phyloP scores from a whole-genome alignment of 2,888 invertebrate species.

The Lycophotia porphyrea region DNA sequence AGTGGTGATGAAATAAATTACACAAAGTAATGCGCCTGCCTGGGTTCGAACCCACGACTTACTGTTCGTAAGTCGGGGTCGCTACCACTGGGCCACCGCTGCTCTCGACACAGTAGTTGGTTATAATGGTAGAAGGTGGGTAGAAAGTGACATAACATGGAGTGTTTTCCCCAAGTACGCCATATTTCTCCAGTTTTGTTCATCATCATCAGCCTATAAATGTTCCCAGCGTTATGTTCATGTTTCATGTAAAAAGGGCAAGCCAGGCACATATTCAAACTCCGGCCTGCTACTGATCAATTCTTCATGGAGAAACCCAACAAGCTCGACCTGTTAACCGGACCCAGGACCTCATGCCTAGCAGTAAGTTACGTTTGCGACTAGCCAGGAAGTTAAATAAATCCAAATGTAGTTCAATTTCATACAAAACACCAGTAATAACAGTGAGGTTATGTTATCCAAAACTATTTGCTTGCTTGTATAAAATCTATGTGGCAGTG shows the following conservation, averaged over 20 bases:
- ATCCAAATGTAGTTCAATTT: background rate
- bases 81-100: no score
- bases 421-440: constrained; percentile 7
- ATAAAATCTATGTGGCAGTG: constrained; percentile 35
- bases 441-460: constrained; percentile 16
- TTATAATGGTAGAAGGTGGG: background rate
- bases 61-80: no score
- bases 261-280: no score
- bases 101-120: no score
- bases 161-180: background rate
- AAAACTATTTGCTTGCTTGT: constrained; percentile 36
- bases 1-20: no score
- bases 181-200: background rate
- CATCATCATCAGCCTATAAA: no score
- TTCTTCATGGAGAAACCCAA: background rate
- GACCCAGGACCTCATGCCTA: background rate
- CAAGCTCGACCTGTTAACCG: background rate
- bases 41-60: no score
- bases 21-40: no score
- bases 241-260: background rate
- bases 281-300: background rate
- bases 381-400: background rate
- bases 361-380: background rate
- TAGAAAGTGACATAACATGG: background rate
- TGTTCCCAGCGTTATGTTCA: no score